Evolutionary conservation across 2,797 vertebrate genomes (phyloP).

Genomic region (Pseudocheirus occidentalis): DNA sequence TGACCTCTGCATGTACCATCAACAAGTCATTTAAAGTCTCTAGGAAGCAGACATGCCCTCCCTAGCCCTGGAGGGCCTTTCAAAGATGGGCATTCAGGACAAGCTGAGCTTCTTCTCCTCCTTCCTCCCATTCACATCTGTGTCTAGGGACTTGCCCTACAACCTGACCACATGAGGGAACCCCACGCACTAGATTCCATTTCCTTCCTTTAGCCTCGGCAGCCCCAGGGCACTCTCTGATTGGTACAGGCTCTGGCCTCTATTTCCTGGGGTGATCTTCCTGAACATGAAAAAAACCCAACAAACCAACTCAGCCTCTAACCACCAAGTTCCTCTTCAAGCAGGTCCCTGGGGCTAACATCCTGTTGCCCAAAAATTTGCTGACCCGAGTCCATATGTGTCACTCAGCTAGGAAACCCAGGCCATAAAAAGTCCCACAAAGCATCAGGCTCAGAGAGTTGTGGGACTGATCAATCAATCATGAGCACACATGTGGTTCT

Average conservation of each 20-base stretch:
- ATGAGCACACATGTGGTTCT: background rate
- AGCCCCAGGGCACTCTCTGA: background rate
- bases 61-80: background rate
- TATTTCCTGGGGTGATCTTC: background rate
- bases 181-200: background rate
- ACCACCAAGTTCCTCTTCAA: background rate
- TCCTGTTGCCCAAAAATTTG: background rate
- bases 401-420: background rate
- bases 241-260: background rate
- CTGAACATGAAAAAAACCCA: background rate
- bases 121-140: background rate
- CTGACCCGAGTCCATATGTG: background rate
- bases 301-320: background rate
- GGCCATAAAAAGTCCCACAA: background rate
- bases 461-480: background rate
- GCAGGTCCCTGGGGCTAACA: background rate
- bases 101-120: background rate
- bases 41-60: background rate
- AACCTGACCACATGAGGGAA: background rate
- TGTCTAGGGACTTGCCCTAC: background rate
- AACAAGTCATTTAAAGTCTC: background rate
- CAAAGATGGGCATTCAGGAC: background rate
- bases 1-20: background rate
- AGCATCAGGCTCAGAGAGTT: background rate
- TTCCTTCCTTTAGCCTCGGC: background rate